Base-by-base conservation (phyloP, 2,797 vertebrate species). In the Bovichtus diacanthus region DNA sequence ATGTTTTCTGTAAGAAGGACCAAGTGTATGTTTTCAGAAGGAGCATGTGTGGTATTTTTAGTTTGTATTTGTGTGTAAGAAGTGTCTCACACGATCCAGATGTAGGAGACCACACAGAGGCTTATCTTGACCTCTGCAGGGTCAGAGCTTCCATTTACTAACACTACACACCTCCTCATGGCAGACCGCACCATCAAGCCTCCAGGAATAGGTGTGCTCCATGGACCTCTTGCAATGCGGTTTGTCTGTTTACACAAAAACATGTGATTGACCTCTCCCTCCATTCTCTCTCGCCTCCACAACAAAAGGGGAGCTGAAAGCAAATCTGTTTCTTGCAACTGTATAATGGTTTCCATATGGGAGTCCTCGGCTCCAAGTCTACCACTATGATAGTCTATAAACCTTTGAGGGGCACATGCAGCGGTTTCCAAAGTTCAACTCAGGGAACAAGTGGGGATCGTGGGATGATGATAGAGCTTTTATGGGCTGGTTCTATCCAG, bases 321-420 rank as follows among this genome's bases (percentile, higher is more conserved):
- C 66, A 87, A 90, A 89, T 88, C 83, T 84, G 81, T 88, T 87
- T 89, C 81, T 89, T 87, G 83, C 90, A 85, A 82, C 83, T 87
- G 74, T 87, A 86, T 87, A 87, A 92, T 83, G 27, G 62, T 47
- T 81, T 85, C 85, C 87, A 87, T 67, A 78, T 90, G 89, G 15
- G 12, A 21, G 51, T 53, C 66, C 58, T 66, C 36, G n/a, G 39
- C 69, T 81, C 65, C 34, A 11, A 55, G 56, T 75, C 70, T 36
- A 71, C 79, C 51, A 5, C 76, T 21, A 34, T 65, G 53, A 64
- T 70, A 70, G 66, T 54, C 67, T 3, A 47, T 53, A 58, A 84
- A 74, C 16, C 75, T 85, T 81, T 76, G 78, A 84, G 76, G 78
- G 82, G 81, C 81, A 85, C 75, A 78, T 78, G 76, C 75, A 34